phyloP scores from a whole-genome alignment of 2,113 vertebrate species.

The Atherinomorus stipes region DNA sequence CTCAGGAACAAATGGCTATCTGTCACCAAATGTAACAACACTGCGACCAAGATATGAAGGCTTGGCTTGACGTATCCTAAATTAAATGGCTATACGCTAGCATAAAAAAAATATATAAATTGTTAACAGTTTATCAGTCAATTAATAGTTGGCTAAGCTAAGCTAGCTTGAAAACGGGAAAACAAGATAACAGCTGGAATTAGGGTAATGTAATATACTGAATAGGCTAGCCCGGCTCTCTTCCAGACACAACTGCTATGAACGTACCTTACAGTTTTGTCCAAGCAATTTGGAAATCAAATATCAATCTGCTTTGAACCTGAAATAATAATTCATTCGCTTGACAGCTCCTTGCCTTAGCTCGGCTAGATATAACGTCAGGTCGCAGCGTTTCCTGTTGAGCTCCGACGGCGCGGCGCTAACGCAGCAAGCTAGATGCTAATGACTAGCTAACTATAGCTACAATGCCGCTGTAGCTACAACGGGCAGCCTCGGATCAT shows the following conservation, averaged over 20 bases:
- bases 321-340: slow-evolving; percentile 1
- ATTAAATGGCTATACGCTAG: not conserved
- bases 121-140: not conserved
- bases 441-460: slow-evolving; percentile 57
- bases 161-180: slow-evolving; percentile 17
- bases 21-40: not conserved
- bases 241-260: not conserved
- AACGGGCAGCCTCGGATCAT: slow-evolving; percentile 43
- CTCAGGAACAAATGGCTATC: not conserved
- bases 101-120: too few species aligned
- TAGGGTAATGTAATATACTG: not conserved
- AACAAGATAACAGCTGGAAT: slow-evolving; percentile 39
- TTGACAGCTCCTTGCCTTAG: slow-evolving; percentile 25
- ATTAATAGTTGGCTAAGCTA: slow-evolving; percentile 23
- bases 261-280: slow-evolving; percentile 40
- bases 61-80: not conserved
- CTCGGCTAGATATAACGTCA: slow-evolving; percentile 14
- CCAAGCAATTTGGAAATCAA: not conserved
- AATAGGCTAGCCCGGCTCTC: slow-evolving; percentile 5
- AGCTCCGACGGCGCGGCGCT: slow-evolving; percentile 17
- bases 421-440: slow-evolving; percentile 51
- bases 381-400: slow-evolving; percentile 57
- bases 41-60: too few species aligned
- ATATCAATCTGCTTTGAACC: not conserved
- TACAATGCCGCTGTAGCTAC: not conserved